A percentile compares a stretch with the other conserved stretches of the same genome.
These are phyloP conservation scores for Podiceps cristatus DNA, from an alignment of 2,113 vertebrate species.

Conservation along the genomic window DNA sequence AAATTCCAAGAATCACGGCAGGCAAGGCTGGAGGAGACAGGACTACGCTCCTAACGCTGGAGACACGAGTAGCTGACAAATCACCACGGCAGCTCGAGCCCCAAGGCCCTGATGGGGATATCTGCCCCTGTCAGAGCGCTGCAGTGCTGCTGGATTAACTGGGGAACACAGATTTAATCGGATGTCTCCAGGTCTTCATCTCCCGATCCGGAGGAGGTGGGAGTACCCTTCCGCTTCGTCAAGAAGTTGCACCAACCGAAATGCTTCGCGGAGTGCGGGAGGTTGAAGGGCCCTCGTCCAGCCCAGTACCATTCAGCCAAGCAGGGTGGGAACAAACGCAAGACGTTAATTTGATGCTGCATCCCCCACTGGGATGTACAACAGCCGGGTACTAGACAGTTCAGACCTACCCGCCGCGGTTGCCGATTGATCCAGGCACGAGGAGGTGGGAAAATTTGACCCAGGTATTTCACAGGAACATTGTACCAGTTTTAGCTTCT, in stretches of 20 bases:
- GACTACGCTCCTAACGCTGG: no score
- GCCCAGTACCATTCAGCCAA: not conserved
- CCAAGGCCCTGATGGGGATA: not conserved
- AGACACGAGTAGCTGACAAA: not conserved
- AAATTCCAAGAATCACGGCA: not conserved
- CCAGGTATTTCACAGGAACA: not conserved
- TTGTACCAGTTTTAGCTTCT: not conserved
- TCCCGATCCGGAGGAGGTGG: fast-evolving
- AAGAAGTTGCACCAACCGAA: not conserved
- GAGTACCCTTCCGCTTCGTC: not conserved
- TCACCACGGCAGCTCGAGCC: not conserved
- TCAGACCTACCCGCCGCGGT: not conserved
- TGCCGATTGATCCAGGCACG: fast-evolving
- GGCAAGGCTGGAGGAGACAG: not conserved
- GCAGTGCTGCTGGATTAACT: not conserved
- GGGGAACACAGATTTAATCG: not conserved
- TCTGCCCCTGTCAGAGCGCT: not conserved
- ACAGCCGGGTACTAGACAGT: not conserved
- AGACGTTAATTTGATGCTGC: not conserved
- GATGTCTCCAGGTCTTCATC: not conserved
- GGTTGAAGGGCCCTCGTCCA: not conserved
- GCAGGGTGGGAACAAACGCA: fast-evolving
- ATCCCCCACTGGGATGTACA: not conserved
- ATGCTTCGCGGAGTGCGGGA: fast-evolving
- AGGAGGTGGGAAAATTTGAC: not conserved